Conservation (phyloP, 37 sponge, comb jelly and placozoan genomes). For the Theonella swinhoei region DNA sequence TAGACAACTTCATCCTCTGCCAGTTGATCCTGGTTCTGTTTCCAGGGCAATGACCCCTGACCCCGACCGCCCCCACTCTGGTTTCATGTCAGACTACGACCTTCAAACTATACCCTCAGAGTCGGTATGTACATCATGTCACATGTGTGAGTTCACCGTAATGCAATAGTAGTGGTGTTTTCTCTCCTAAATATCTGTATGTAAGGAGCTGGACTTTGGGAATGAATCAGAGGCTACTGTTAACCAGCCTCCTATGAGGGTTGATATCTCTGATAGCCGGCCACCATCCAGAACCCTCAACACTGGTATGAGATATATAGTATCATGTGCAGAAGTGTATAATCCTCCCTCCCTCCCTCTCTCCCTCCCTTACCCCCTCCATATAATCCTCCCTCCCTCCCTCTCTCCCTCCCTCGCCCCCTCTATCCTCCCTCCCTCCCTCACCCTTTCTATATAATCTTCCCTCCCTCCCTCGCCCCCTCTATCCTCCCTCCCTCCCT, state of each 20-base stretch:
- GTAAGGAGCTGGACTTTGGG: neutral
- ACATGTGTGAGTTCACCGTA: neutral
- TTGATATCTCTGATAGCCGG: constrained; percentile 1
- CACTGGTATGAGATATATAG: neutral
- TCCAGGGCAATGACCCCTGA: neutral
- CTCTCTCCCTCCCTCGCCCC: neutral
- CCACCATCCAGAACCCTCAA: neutral
- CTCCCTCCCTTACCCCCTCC: neutral
- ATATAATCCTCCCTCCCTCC: neutral
- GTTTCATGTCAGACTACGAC: neutral
- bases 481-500: neutral
- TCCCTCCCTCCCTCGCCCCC: neutral
- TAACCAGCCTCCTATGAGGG: constrained; percentile 10
- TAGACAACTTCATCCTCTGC: neutral
- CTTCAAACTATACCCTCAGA: neutral
- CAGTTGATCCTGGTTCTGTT: neutral
- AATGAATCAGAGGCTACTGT: neutral
- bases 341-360: neutral
- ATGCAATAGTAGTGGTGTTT: too few relatives aligned
- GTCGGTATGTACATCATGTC: neutral
- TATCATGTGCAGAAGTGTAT: neutral
- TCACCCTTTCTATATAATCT: too few relatives aligned
- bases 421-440: neutral
- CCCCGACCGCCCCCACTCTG: neutral
- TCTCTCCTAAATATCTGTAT: neutral